phyloP scores from a whole-genome alignment of 2,113 vertebrate species.

The Indicator indicator region DNA sequence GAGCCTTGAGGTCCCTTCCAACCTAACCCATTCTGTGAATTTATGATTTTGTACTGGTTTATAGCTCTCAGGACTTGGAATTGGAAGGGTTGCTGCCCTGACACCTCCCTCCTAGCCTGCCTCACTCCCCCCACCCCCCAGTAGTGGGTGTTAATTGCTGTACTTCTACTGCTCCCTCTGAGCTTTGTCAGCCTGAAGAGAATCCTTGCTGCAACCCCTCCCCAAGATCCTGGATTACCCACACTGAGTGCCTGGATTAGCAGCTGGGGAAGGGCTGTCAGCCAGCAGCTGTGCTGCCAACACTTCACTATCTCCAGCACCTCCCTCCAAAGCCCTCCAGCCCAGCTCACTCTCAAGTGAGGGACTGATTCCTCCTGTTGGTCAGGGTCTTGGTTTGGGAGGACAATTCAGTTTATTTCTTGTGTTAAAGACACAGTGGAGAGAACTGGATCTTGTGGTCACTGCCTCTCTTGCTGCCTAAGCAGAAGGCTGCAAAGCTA shows the following conservation, averaged over 20 bases:
- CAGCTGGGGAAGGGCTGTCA: not conserved
- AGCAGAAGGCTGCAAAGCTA: conserved; percentile 28
- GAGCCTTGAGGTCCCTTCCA: not conserved
- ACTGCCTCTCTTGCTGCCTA: not conserved
- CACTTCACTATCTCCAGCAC: not conserved
- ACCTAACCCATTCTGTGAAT: no score
- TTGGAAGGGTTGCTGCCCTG: not conserved
- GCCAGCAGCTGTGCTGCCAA: not conserved
- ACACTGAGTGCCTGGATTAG: not conserved
- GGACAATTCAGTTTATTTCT: not conserved
- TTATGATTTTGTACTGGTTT: not conserved
- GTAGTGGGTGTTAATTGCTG: not conserved
- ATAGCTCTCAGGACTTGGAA: not conserved
- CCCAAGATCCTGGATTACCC: not conserved
- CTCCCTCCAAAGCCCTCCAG: not conserved
- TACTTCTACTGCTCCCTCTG: not conserved
- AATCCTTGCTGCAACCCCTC: not conserved
- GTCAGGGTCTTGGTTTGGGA: not conserved
- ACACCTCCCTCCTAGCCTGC: not conserved
- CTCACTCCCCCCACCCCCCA: no score
- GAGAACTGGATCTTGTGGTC: not conserved
- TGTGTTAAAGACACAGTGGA: not conserved
- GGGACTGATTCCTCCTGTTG: not conserved
- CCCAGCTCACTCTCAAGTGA: not conserved
- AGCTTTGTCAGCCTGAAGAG: not conserved